Evolutionary conservation across 2,113 vertebrate species (phyloP), one percentile per base, ranked within the genome.

Genomic region (Carassius auratus): DNA sequence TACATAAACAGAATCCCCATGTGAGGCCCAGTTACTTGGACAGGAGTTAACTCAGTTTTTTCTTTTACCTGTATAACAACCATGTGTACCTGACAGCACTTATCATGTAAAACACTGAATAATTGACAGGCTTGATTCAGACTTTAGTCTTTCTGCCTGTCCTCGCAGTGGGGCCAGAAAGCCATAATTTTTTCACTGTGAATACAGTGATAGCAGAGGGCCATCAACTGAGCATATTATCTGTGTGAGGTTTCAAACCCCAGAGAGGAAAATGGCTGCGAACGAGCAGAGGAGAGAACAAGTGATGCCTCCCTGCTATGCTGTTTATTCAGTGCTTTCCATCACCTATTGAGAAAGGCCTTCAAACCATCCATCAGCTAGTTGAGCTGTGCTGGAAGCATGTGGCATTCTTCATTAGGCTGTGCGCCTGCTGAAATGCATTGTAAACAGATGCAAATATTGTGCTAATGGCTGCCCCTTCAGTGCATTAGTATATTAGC

Each of bases 401-500:
- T 30, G 26, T 19, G 38, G 71, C 85, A 74, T 74, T 87, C 83
- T 88, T 85, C 83, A 89, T 89, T 89, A 85, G 83, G 57, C 74
- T 36, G 14, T 17, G 81, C 19, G 81, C 30, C 68, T 74, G 68
- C 81, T 73, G 66, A 52, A 84, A 57, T 45, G 66, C 71, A 85
- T 73, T 74, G 78, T 85, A 89, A 89, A 89, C 74, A 87, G 83
- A 89, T 87, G 88, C 85, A 87, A 89, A 87, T 89, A 78, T 85
- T 87, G 78, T 86, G 88, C 79, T 89, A 89, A 89, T 86, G 83
- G 83, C 82, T 36, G 69, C 64, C 85, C 78, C 84, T 85, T 89
- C 85, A 69, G 76, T 82, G 83, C 85, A 85, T 89, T 89, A 85
- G 78, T 69, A 85, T 73, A 82, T 76, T 81, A 78, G 86, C 83